A percentile compares a stretch with the other conserved stretches of the same genome.
Evolutionary conservation across 2,113 vertebrate species (phyloP).

Genomic region (Abramis brama): DNA sequence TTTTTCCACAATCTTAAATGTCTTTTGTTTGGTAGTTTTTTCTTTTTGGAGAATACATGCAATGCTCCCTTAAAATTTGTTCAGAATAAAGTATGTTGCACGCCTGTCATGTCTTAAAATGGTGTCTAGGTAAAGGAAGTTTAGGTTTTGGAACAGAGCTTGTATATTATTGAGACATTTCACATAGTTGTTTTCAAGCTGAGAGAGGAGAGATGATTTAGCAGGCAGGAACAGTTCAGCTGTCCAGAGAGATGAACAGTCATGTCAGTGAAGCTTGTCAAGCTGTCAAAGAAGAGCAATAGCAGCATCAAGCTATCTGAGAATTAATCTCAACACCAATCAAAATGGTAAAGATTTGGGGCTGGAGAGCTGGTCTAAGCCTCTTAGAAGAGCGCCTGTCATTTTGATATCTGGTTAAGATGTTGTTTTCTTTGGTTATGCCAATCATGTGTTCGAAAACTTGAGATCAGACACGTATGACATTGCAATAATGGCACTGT

Average conservation of each 20-base stretch:
- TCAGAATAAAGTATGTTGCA: not conserved
- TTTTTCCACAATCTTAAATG: not conserved
- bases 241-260: conserved; percentile 36
- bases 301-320: conserved; percentile 15
- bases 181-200: not conserved
- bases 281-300: conserved; percentile 6
- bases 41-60: no score
- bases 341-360: not conserved
- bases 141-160: not conserved
- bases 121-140: not conserved
- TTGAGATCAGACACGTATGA: conserved; percentile 21
- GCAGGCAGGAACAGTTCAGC: conserved; percentile 34
- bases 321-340: conserved; percentile 23
- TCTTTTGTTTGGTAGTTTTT: not conserved
- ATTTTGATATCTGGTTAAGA: conserved; percentile 19
- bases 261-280: conserved; percentile 10
- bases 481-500: conserved; percentile 2
- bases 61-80: not conserved
- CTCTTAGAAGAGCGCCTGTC: not conserved
- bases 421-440: conserved; percentile 1
- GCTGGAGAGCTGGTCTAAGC: not conserved
- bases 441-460: conserved; percentile 18
- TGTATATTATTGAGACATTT: conserved; percentile 28
- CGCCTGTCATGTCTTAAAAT: not conserved
- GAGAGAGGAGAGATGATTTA: not conserved